Evolutionary conservation across 2,113 vertebrate genomes (phyloP), one percentile per base, ranked within the genome.

Genomic region (Centropus unirufus): DNA sequence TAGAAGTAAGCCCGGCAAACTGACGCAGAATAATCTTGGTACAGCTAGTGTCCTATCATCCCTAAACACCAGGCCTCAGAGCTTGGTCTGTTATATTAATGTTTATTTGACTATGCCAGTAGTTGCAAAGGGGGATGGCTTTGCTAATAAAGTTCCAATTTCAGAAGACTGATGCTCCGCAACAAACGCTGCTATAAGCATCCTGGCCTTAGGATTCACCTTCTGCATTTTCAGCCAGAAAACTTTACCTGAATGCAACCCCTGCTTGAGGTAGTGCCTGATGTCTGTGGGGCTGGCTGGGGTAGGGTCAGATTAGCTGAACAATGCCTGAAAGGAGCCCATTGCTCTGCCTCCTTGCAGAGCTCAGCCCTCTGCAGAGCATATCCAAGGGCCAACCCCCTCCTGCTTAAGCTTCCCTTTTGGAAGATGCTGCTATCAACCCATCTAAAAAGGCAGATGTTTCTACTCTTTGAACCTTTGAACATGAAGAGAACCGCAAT

Each of bases 401-500:
- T 44, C 34, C 17, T 34, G 17, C 14, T 20, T 6, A 61, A 36
- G 11, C 7, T 40, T 42, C 11, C 8, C 13, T 62, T 66, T 27
- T 6, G 34, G 54, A 73, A 42, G 19, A 40, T 8, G 14, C 32
- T 12, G 19, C 44, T 91, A 40, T 9, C 11, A 26, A 2, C 2
- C 29, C 7, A 29, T 5, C 32, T 17, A 9, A 32, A 54, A n/a
- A 72, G 5, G 16, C 16, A 73, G 14, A 3, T 12, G 15, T 62
- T 73, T 47, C 49, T 80, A 39, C 36, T 32, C 8, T 39, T 40
- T 51, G 32, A 77, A 39, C 12, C 10, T 8, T 49, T 44, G 8
- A 59, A 14, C 14, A 22, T 5, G 22, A 2, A 29, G 39, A 68
- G 27, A 63, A 12, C 4, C 4, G 1, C 11, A 0, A 6, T n/a